Evolutionary conservation across 2,888 invertebrate species (phyloP).

Genomic region (Agelastica alni): DNA sequence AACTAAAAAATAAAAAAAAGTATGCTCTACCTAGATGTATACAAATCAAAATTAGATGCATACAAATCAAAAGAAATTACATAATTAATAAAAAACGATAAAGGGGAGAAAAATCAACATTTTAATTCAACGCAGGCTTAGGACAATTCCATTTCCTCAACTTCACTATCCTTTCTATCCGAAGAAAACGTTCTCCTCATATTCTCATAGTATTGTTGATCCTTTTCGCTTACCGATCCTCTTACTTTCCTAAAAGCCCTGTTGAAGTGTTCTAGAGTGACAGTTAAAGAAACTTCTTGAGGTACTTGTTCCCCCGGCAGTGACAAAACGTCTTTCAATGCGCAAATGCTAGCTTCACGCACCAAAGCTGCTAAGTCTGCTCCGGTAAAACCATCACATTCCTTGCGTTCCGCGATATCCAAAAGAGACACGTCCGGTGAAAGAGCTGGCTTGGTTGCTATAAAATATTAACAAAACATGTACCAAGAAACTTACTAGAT

Average conservation of each 20-base stretch:
- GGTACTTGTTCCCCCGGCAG: conserved; percentile 53
- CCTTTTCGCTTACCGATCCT: conserved; percentile 85
- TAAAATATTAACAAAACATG: too few species aligned
- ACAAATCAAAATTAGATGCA: too few species aligned
- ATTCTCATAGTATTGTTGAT: conserved; percentile 77
- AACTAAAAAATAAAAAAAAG: too few species aligned
- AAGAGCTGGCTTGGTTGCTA: conserved; percentile 78
- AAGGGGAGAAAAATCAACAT: too few species aligned
- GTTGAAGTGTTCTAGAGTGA: conserved; percentile 74
- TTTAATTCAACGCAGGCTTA: too few species aligned
- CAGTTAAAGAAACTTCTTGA: conserved; percentile 55
- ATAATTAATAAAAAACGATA: too few species aligned
- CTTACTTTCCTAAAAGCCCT: conserved; percentile 77
- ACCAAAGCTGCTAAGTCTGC: conserved; percentile 92
- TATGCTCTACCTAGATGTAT: too few species aligned
- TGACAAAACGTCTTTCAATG: conserved; percentile 74
- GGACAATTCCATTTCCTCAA: conserved; percentile 34
- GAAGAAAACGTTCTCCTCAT: conserved; percentile 69
- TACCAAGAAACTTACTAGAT: too few species aligned
- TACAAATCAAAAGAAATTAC: too few species aligned
- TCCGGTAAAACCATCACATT: conserved; percentile 83
- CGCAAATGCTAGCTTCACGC: conserved; percentile 81
- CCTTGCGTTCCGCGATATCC: conserved; percentile 68
- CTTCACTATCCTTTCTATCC: conserved; percentile 50
- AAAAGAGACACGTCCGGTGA: conserved; percentile 76